These are phyloP conservation scores for Nothobranchius kuhntae DNA, from an alignment of 2,113 vertebrate genomes.

Conservation along the genomic window DNA sequence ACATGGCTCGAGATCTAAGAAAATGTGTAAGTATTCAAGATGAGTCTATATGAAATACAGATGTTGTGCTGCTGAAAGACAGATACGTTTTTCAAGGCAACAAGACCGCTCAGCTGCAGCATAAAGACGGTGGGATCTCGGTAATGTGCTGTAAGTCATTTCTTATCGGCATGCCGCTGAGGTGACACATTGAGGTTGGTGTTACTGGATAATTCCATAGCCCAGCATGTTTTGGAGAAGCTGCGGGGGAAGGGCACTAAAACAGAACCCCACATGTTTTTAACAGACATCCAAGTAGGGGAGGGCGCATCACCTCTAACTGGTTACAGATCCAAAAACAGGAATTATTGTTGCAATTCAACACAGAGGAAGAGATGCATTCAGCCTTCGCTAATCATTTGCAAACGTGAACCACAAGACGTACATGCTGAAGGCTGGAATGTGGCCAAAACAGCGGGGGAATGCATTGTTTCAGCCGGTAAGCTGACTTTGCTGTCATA, in stretches of 20 bases:
- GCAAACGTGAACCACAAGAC: conserved; percentile 43
- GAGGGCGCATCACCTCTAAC: conserved; percentile 68
- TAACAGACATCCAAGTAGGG: conserved; percentile 37
- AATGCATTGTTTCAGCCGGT: conserved; percentile 27
- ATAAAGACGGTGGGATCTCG: conserved; percentile 16
- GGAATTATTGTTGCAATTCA: conserved; percentile 49
- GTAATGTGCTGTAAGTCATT: conserved; percentile 41
- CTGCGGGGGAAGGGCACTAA: neutral
- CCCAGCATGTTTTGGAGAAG: conserved; percentile 43
- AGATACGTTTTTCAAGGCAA: conserved; percentile 25
- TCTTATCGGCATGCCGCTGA: conserved; percentile 32
- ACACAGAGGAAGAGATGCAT: conserved; percentile 24
- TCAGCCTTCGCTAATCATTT: conserved; percentile 54
- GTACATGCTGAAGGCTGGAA: conserved; percentile 36
- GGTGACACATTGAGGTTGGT: conserved; percentile 39
- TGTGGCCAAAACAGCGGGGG: conserved; percentile 27
- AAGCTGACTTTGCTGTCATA: conserved; percentile 35
- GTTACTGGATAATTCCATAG: conserved; percentile 28
- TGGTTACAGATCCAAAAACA: conserved; percentile 68
- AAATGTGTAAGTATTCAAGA: conserved; percentile 1
- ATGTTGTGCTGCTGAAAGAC: conserved; percentile 51
- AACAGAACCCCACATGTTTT: conserved; percentile 60
- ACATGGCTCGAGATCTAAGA: conserved; percentile 32
- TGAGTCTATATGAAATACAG: conserved; percentile 54
- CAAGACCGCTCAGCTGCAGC: conserved; percentile 15